These are phyloP conservation scores for Porites evermanni DNA, from an alignment of 92 coral and sea anemone genomes.

Conservation along the genomic window DNA sequence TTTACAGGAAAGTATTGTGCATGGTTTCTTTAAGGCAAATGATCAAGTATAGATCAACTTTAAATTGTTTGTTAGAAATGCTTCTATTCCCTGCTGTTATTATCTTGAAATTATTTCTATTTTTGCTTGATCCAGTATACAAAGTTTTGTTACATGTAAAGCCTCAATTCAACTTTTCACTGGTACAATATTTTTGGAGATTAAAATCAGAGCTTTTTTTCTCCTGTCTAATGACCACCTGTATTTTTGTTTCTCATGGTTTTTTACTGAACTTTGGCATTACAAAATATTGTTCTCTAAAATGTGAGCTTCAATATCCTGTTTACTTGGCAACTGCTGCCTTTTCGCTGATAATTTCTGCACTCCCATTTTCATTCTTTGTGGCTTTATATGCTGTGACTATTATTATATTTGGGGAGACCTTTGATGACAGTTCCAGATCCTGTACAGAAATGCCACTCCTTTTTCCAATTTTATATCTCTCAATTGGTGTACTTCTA, in stretches of 20 bases:
- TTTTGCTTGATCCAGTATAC: too few species aligned
- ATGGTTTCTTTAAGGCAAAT: neutral
- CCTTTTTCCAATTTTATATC: conserved; percentile 14
- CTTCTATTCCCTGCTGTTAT: too few species aligned
- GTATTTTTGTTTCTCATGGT: too few species aligned
- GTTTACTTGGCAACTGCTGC: conserved; percentile 25
- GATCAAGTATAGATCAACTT: too few species aligned
- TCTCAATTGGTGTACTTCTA: conserved; percentile 4
- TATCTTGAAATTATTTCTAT: too few species aligned
- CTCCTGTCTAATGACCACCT: too few species aligned
- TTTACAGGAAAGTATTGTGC: neutral
- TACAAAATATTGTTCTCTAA: neutral
- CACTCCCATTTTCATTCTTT: conserved; percentile 26
- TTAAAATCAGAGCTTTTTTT: too few species aligned
- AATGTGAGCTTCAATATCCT: conserved; percentile 15
- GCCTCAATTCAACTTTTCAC: too few species aligned
- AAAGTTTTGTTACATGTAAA: too few species aligned
- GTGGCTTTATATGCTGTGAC: conserved; percentile 17
- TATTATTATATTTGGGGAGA: conserved; percentile 13
- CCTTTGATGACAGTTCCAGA: conserved; percentile 8
- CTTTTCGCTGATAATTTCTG: conserved; percentile 5
- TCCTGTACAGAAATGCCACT: conserved; percentile 6
- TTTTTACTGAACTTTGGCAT: conserved; percentile 1
- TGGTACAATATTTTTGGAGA: too few species aligned
- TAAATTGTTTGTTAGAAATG: too few species aligned